Evolutionary conservation across 2,888 invertebrate genomes (phyloP), one percentile per base, ranked within the genome.

Genomic region (Papilio demoleus): DNA sequence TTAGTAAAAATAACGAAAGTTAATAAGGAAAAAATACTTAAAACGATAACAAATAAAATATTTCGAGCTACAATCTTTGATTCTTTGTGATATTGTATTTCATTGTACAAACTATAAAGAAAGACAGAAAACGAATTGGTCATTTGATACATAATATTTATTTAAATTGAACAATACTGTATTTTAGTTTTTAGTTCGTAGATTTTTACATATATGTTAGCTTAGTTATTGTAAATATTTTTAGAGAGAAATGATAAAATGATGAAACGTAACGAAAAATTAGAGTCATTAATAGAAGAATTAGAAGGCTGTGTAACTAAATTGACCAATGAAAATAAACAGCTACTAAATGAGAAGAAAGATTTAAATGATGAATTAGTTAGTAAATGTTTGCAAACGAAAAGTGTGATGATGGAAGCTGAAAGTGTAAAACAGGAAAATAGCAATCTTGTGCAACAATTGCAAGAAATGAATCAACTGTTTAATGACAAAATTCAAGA

Each of bases 211-310:
- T n/a, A n/a, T n/a, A n/a, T n/a, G n/a, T n/a, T n/a, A n/a, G n/a
- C n/a, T n/a, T n/a, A n/a, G n/a, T n/a, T 22, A 19, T 31, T 36
- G 34, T 47, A 53, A 47, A 56, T 65, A 40, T 68, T 80, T 80
- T 47, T 67, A 90, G 92, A 81, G 78, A 78, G 78, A 12, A 88
- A 83, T 73, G 86, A 88, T 73, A 83, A 85, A 77, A 74, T 77
- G 27, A 63, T 82, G 34, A 80, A 85, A 68, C 83, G 79, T 11
- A 86, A 85, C 74, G 79, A 84, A 12, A 80, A 81, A 72, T 84
- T 90, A 58, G 87, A 90, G 77, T 81, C 83, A 72, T 83, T 80
- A 73, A 76, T 82, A 38, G 76, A 84, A 66, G 78, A 78, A 70
- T 80, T 76, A n/a, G 75, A 75, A 70, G 76, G 81, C 6, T 79